These are phyloP conservation scores for Hoplias malabaricus DNA, from an alignment of 2,113 vertebrate species.

Conservation along the genomic window DNA sequence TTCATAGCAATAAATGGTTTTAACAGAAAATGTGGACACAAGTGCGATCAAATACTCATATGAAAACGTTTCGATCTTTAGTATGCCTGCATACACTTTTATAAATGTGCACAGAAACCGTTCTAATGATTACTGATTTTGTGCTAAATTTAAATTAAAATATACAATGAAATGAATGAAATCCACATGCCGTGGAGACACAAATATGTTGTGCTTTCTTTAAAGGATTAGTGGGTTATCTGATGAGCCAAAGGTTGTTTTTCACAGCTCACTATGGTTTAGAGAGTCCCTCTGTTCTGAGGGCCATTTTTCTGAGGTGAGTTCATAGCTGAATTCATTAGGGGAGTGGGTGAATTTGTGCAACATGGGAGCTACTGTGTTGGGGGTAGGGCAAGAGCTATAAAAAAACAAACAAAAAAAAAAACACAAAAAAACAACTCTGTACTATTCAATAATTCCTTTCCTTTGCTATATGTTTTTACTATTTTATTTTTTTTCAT, in stretches of 20 bases:
- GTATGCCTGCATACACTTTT: too few relatives aligned
- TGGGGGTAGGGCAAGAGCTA: slow-evolving; percentile 38
- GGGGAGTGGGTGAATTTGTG: slow-evolving; percentile 34
- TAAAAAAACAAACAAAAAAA: too few relatives aligned
- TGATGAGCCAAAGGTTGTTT: slow-evolving; percentile 17
- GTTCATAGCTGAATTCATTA: slow-evolving; percentile 60
- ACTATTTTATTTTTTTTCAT: slow-evolving; percentile 41
- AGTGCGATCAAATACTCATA: too few relatives aligned
- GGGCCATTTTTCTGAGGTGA: slow-evolving; percentile 53
- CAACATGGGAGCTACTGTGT: slow-evolving; percentile 31
- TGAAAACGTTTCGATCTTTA: too few relatives aligned
- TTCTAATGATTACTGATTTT: too few relatives aligned
- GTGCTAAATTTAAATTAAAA: too few relatives aligned
- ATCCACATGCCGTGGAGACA: background rate
- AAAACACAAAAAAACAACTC: slow-evolving; percentile 27
- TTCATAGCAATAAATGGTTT: too few relatives aligned
- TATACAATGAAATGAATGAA: background rate
- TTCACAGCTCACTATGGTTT: slow-evolving; percentile 28
- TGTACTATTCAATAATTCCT: slow-evolving; percentile 46
- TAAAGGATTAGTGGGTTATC: slow-evolving; percentile 31
- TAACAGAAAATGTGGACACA: too few relatives aligned
- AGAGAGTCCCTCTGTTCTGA: background rate
- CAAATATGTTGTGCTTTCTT: slow-evolving; percentile 7
- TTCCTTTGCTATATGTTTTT: too few relatives aligned
- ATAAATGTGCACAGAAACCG: too few relatives aligned